Evolutionary conservation across 2,797 vertebrate genomes (phyloP).

Genomic region (Aselliscus stoliczkanus): DNA sequence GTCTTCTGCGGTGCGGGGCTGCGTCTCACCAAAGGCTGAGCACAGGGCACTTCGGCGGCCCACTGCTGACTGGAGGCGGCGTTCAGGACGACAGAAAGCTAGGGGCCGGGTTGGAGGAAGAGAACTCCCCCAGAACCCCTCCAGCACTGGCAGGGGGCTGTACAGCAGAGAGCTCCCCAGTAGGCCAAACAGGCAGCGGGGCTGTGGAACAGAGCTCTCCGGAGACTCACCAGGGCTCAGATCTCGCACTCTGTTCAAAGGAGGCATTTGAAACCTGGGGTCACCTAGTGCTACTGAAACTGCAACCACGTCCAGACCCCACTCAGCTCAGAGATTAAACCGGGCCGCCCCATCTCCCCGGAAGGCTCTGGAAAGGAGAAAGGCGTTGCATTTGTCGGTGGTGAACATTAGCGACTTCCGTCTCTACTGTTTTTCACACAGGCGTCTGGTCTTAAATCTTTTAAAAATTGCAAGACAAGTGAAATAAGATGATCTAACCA

Average conservation of each 20-base stretch:
- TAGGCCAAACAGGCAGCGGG: neutral
- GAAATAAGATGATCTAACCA: neutral
- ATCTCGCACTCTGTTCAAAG: too few species aligned
- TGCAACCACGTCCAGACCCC: neutral
- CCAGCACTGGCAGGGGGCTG: neutral
- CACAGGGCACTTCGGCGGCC: fast-evolving
- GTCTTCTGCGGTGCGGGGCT: neutral
- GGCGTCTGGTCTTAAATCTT: neutral
- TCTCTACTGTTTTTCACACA: neutral
- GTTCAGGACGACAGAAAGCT: too few species aligned
- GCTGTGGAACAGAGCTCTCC: neutral
- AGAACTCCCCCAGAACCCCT: neutral
- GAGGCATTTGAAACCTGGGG: fast-evolving
- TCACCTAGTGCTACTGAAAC: too few species aligned
- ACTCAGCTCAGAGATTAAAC: neutral
- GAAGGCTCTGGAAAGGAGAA: neutral
- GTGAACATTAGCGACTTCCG: neutral
- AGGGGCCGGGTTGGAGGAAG: neutral
- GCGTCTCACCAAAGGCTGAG: neutral
- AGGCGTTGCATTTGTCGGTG: too few species aligned
- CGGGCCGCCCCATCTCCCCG: fast-evolving
- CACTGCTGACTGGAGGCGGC: neutral
- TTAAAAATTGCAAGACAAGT: neutral
- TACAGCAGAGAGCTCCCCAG: neutral
- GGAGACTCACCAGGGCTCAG: fast-evolving